Conservation (phyloP, 2,888 invertebrate species). For the Tipula helvola region DNA sequence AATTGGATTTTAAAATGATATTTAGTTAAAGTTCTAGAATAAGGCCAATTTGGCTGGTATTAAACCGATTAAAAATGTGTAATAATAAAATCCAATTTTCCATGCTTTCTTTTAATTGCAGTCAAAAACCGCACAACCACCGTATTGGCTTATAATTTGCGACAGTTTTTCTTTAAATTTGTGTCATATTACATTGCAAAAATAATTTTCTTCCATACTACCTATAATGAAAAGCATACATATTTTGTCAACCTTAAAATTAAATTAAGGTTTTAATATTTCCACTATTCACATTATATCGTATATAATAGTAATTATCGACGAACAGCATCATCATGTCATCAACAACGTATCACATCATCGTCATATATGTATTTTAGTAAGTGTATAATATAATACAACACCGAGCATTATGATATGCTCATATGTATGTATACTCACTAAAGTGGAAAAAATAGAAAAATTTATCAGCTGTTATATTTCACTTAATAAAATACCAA, state of each 20-base stretch:
- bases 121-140: too few species aligned
- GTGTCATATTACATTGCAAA: too few species aligned
- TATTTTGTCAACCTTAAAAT: conserved; percentile 6
- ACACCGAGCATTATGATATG: background rate
- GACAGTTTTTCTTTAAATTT: too few species aligned
- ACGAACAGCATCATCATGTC: background rate
- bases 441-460: background rate
- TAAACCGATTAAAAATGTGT: too few species aligned
- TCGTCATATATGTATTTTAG: background rate
- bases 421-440: background rate
- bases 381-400: background rate
- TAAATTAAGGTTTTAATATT: background rate
- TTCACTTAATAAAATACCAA: conserved; percentile 4
- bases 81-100: too few species aligned
- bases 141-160: too few species aligned
- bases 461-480: conserved; percentile 7
- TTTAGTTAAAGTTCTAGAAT: too few species aligned
- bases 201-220: too few species aligned
- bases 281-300: background rate
- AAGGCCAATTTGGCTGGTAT: too few species aligned
- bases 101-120: too few species aligned
- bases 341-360: background rate
- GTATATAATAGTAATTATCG: background rate
- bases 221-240: background rate
- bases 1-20: too few species aligned